phyloP scores from a whole-genome alignment of 2,888 invertebrate genomes.

The Drepanosiphum platanoidis region DNA sequence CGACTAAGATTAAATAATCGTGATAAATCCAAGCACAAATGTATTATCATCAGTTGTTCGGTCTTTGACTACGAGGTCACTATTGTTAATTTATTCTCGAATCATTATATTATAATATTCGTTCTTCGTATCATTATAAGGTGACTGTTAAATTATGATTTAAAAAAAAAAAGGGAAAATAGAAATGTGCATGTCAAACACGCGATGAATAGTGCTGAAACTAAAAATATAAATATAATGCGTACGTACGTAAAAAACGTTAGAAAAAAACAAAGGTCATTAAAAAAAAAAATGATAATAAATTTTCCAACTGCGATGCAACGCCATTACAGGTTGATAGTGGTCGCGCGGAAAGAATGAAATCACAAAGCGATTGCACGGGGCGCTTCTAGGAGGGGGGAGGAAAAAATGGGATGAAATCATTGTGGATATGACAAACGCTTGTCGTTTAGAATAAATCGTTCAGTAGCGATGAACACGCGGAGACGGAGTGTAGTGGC shows the following conservation, averaged over 20 bases:
- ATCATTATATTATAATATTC: too few species aligned
- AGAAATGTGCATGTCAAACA: too few species aligned
- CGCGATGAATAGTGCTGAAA: background rate
- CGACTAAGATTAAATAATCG: too few species aligned
- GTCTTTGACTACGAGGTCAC: too few species aligned
- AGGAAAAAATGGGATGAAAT: slow-evolving; percentile 45
- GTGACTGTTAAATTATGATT: too few species aligned
- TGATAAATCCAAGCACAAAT: too few species aligned
- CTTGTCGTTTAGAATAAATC: slow-evolving; percentile 58
- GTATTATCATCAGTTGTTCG: too few species aligned
- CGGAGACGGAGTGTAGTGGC: background rate
- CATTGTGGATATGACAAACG: slow-evolving; percentile 60
- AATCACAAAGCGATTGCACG: slow-evolving; percentile 36
- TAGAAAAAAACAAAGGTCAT: background rate
- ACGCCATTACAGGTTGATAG: background rate
- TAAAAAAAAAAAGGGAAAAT: too few species aligned
- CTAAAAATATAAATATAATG: background rate
- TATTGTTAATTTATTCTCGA: too few species aligned
- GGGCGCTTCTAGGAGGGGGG: background rate
- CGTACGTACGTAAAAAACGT: background rate
- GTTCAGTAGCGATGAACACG: slow-evolving; percentile 27
- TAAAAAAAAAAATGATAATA: slow-evolving; percentile 10
- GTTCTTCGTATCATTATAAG: too few species aligned
- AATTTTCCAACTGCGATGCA: background rate
- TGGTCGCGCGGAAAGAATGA: background rate